Percentiles rank a stretch among this genome's conserved stretches.
Evolutionary conservation across 2,113 vertebrate species (phyloP).

Genomic region (Ciconia boyciana): DNA sequence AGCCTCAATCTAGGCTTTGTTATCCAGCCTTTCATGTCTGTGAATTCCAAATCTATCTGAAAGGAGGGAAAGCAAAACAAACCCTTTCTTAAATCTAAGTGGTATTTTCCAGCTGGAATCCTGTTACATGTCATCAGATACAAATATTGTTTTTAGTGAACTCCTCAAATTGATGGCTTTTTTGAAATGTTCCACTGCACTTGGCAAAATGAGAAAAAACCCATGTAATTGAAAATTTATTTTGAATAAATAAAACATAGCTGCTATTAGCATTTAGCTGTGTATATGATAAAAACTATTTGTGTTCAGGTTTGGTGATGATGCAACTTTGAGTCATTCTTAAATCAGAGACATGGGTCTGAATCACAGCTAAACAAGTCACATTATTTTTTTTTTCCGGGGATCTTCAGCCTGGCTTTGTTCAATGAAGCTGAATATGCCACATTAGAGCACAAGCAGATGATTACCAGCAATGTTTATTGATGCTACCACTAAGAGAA

Average conservation of each 20-base stretch:
- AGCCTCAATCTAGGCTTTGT: background rate
- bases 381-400: background rate
- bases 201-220: background rate
- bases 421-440: slow-evolving; percentile 69
- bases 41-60: background rate
- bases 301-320: slow-evolving; percentile 28
- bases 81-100: background rate
- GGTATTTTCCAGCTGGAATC: background rate
- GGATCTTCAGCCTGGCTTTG: slow-evolving; percentile 66
- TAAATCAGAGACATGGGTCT: background rate
- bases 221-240: background rate
- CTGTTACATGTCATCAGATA: background rate
- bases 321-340: slow-evolving; percentile 44
- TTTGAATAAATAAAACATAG: slow-evolving; percentile 5
- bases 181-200: background rate
- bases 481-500: slow-evolving; percentile 79
- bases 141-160: background rate
- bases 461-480: slow-evolving; percentile 81
- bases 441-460: slow-evolving; percentile 75
- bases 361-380: slow-evolving; percentile 42
- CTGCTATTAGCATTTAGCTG: slow-evolving; percentile 8
- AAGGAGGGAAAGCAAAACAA: slow-evolving; percentile 10
- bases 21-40: background rate
- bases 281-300: background rate
- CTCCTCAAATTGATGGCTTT: background rate